These are phyloP conservation scores for Ceratosolen solmsi DNA, from an alignment of 1,140 invertebrate genomes.

Conservation along the genomic window DNA sequence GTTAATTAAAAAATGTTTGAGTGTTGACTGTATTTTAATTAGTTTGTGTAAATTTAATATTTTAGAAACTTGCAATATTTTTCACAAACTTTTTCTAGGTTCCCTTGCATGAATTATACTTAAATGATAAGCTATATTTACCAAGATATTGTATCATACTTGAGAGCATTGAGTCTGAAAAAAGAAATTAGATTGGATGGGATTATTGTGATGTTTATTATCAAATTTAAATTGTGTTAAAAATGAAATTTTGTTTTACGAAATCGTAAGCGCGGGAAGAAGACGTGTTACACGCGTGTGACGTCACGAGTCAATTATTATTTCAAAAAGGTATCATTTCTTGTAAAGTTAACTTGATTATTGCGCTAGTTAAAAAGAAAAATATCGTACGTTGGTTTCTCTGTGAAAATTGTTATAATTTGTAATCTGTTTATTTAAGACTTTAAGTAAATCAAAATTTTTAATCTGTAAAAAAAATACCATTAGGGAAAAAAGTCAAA, in stretches of 20 bases:
- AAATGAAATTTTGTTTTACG: conserved; percentile 29
- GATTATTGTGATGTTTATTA: conserved; percentile 52
- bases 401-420: conserved; percentile 48
- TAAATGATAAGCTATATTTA: conserved; percentile 44
- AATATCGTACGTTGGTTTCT: conserved; percentile 44
- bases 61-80: conserved; percentile 3
- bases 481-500: conserved; percentile 38
- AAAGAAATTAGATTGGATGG: conserved; percentile 49
- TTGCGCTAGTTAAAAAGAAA: conserved; percentile 29
- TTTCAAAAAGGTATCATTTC: conserved; percentile 35
- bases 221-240: conserved; percentile 49
- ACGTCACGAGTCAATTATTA: conserved; percentile 36
- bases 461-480: conserved; percentile 42
- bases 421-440: conserved; percentile 49
- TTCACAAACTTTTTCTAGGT: conserved; percentile 31
- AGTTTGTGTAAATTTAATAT: conserved; percentile 10
- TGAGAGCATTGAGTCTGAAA: conserved; percentile 54
- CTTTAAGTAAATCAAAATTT: conserved; percentile 40
- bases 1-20: background rate
- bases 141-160: conserved; percentile 54
- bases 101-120: conserved; percentile 45
- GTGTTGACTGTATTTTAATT: background rate
- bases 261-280: conserved; percentile 17
- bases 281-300: conserved; percentile 33
- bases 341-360: conserved; percentile 18